These are phyloP conservation scores for Acromyrmex heyeri DNA, from an alignment of 1,140 invertebrate genomes.

Conservation along the genomic window DNA sequence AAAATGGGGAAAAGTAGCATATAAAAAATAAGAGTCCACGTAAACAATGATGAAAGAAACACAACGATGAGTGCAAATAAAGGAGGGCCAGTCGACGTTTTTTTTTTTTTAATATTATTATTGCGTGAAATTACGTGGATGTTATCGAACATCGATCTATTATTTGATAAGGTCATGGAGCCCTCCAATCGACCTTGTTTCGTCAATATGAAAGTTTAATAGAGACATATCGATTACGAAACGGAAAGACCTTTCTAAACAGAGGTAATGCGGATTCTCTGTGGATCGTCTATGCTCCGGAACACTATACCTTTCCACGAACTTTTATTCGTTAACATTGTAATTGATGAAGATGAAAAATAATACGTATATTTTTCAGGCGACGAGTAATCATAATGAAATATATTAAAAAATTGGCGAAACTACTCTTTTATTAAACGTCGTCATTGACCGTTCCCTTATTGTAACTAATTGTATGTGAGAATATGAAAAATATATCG, in stretches of 20 bases:
- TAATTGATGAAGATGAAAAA: not conserved
- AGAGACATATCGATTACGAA: constrained; percentile 24
- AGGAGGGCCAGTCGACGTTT: constrained; percentile 30
- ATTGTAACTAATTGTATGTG: not conserved
- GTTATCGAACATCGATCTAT: constrained; percentile 18
- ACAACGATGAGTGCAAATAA: constrained; percentile 13
- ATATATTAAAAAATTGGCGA: too few relatives aligned
- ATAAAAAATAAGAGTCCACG: constrained; percentile 23
- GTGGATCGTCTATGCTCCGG: not conserved
- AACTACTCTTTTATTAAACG: not conserved
- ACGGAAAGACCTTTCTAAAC: constrained; percentile 31
- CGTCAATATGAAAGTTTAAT: constrained; percentile 53
- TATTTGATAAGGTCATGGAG: constrained; percentile 35
- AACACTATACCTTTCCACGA: not conserved
- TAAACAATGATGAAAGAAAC: constrained; percentile 1
- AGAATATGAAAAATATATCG: not conserved
- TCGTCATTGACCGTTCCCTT: not conserved
- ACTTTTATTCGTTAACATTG: not conserved
- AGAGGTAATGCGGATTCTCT: not conserved
- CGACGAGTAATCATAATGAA: not conserved
- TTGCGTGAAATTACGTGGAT: not conserved
- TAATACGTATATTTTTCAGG: not conserved
- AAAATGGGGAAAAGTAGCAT: not conserved
- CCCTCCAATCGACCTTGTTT: constrained; percentile 37
- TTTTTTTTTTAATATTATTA: not conserved